A percentile compares a stretch with the other conserved stretches of the same genome.
These are phyloP conservation scores for Mormyrops attenuatus DNA, from an alignment of 2,797 vertebrate species.

Conservation along the genomic window DNA sequence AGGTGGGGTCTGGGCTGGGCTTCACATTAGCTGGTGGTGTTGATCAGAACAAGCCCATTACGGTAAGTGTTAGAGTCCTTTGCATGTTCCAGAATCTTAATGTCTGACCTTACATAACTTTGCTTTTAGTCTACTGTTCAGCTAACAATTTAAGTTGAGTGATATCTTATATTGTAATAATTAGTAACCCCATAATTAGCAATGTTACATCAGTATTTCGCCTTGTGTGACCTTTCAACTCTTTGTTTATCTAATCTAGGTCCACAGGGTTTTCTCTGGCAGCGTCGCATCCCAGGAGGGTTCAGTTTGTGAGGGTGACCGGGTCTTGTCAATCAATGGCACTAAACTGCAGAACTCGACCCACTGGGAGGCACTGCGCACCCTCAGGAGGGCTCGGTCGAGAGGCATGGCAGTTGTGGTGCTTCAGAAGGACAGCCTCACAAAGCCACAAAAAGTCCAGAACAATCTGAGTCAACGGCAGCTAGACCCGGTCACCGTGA, in stretches of 20 bases:
- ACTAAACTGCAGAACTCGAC: conserved; percentile 47
- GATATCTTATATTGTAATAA: background rate
- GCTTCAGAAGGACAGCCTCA: conserved; percentile 46
- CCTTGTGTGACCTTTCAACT: background rate
- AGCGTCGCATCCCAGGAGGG: conserved; percentile 67
- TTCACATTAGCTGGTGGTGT: conserved; percentile 71
- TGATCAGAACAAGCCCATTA: conserved; percentile 70
- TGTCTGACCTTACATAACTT: background rate
- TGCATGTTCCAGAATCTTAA: background rate
- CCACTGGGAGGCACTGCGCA: conserved; percentile 63
- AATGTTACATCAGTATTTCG: background rate
- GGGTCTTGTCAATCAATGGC: conserved; percentile 70
- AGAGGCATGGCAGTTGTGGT: conserved; percentile 66
- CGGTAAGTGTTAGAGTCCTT: conserved; percentile 49
- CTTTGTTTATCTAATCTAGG: conserved; percentile 44
- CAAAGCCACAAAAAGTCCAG: background rate
- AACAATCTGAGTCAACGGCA: conserved; percentile 23
- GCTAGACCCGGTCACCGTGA: conserved; percentile 21
- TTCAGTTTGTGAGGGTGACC: conserved; percentile 61
- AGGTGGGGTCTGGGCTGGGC: conserved; percentile 64
- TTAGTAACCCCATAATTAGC: background rate
- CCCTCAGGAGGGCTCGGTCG: conserved; percentile 53
- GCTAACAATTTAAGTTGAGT: background rate
- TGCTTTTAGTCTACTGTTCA: background rate
- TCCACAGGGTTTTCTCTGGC: conserved; percentile 63